Conservation (phyloP, 37 sponge, comb jelly and placozoan species). For the Cliona cf. orientalis region DNA sequence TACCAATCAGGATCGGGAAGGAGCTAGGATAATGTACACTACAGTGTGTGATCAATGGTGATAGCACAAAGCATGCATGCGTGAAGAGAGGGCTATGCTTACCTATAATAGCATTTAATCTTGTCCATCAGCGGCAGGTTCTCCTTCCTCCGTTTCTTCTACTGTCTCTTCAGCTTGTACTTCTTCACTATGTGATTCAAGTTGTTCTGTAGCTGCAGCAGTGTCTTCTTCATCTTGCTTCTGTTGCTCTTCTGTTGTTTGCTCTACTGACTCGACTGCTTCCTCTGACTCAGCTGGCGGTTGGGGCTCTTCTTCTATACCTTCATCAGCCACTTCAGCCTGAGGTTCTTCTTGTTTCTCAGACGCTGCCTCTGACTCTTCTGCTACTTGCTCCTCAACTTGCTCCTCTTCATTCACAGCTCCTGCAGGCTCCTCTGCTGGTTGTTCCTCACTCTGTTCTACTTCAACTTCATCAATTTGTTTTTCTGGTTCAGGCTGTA, state of each 20-base stretch:
- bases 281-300: not conserved
- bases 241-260: no score
- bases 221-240: not conserved
- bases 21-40: no score
- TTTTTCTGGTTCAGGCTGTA: not conserved
- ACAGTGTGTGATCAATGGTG: no score
- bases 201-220: constrained; percentile 1
- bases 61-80: no score
- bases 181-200: not conserved
- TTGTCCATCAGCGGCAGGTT: not conserved
- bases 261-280: constrained; percentile 6
- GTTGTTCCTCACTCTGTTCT: not conserved
- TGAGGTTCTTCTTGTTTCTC: constrained; percentile 12
- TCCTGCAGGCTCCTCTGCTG: not conserved
- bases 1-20: no score
- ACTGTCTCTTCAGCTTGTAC: not conserved
- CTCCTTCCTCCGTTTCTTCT: not conserved
- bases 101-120: no score
- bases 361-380: constrained; percentile 4
- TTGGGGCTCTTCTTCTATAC: constrained; percentile 12
- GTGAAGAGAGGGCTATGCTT: no score
- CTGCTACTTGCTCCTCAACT: not conserved
- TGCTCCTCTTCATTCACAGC: not conserved
- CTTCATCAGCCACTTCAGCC: not conserved
- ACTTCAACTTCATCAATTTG: not conserved